Conservation (phyloP, 2,888 invertebrate species). For the Erebia epiphron region DNA sequence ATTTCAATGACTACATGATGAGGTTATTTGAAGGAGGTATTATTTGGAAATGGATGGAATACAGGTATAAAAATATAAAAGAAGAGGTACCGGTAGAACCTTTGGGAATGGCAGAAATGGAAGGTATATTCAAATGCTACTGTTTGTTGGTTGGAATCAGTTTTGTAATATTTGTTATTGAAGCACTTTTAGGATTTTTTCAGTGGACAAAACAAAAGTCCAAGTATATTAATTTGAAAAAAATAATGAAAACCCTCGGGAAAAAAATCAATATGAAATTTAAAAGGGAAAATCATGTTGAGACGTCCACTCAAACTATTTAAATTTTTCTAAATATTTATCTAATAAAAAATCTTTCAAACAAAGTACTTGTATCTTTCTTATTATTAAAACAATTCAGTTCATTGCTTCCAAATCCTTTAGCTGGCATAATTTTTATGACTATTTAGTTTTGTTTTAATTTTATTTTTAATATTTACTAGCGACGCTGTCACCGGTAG, state of each 20-base stretch:
- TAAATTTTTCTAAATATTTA: background rate
- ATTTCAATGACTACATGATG: slow-evolving; percentile 59
- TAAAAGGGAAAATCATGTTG: background rate
- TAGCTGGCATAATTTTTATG: too few relatives aligned
- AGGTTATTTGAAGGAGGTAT: slow-evolving; percentile 68
- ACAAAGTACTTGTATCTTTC: too few relatives aligned
- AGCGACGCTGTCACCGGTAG: too few relatives aligned
- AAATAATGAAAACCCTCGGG: background rate
- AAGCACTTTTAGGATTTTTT: slow-evolving; percentile 48
- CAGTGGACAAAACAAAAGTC: slow-evolving; percentile 18
- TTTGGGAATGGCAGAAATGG: slow-evolving; percentile 58
- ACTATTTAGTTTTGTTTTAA: too few relatives aligned
- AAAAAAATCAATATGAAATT: background rate
- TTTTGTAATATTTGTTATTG: slow-evolving; percentile 55
- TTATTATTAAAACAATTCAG: too few relatives aligned
- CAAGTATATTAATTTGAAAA: background rate
- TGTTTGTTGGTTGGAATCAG: slow-evolving; percentile 48
- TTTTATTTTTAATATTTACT: too few relatives aligned
- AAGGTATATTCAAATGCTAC: slow-evolving; percentile 62
- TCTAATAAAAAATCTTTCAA: too few relatives aligned
- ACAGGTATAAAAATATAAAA: slow-evolving; percentile 62
- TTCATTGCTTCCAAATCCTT: too few relatives aligned
- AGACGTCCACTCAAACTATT: slow-evolving; percentile 19
- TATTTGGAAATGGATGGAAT: slow-evolving; percentile 73
- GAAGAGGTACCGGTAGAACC: slow-evolving; percentile 62